Evolutionary conservation across 2,888 invertebrate species (phyloP).

Genomic region (Fragum whitleyi): DNA sequence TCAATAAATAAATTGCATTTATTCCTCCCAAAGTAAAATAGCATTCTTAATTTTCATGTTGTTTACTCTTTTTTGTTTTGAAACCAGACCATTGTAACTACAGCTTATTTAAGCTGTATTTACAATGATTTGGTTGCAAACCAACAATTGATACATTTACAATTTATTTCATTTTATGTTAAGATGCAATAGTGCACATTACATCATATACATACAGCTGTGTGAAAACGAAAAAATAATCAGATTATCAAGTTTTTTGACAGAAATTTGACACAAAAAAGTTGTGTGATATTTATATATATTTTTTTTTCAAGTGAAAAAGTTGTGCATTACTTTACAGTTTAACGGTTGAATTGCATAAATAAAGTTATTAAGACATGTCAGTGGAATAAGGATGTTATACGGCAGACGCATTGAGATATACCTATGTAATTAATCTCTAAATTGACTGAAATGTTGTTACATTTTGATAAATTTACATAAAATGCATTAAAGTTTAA

Average conservation of each 20-base stretch:
- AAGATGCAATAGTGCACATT: not conserved
- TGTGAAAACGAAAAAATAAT: not conserved
- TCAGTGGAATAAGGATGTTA: not conserved
- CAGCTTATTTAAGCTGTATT: not conserved
- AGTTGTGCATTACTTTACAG: conserved; percentile 7
- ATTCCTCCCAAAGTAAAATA: no score
- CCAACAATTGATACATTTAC: not conserved
- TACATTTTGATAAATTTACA: conserved; percentile 23
- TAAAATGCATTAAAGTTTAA: conserved; percentile 21
- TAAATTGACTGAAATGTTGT: not conserved
- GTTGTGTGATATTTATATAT: no score
- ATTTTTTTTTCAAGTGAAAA: not conserved
- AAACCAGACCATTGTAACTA: not conserved
- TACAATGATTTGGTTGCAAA: not conserved
- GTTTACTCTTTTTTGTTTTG: no score
- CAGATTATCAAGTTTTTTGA: not conserved
- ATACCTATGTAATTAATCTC: conserved; percentile 28
- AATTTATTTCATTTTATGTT: no score
- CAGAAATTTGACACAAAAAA: not conserved
- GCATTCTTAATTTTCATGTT: no score
- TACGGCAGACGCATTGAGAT: conserved; percentile 2
- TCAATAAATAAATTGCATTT: no score
- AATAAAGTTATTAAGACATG: not conserved
- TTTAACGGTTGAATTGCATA: conserved; percentile 2
- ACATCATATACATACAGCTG: conserved; percentile 4